Base-by-base conservation (phyloP, 1,140 invertebrate genomes). In the Gerris buenoi region DNA sequence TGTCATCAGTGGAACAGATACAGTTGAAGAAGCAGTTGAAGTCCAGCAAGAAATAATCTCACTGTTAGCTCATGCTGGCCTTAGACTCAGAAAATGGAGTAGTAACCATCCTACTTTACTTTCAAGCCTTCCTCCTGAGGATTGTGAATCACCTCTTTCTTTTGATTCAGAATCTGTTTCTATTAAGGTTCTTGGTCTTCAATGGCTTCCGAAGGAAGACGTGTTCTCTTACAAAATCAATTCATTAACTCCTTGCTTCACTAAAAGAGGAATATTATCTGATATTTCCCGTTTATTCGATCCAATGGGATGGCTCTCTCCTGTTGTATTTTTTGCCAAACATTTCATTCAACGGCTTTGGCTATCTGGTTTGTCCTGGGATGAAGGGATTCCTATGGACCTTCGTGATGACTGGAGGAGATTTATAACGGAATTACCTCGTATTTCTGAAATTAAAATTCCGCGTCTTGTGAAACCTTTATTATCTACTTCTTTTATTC, bases 201-300 rank as follows among this genome's bases (percentile, higher is more conserved):
- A 65, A 14, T 72, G 66, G 65, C 33, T 60, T 46, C 69, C 70
- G 58, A 70, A 72, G n/a, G n/a, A n/a, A n/a, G n/a, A n/a, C n/a
- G n/a, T n/a, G n/a, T n/a, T n/a, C n/a, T n/a, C n/a, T n/a, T n/a
- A n/a, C n/a, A n/a, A n/a, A n/a, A n/a, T n/a, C n/a, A n/a, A n/a
- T n/a, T n/a, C n/a, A n/a, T n/a, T n/a, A n/a, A n/a, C n/a, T n/a
- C n/a, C n/a, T n/a, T n/a, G n/a, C n/a, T n/a, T n/a, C n/a, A n/a
- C n/a, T 27, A 74, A 74, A 60, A 29, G 72, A 29, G 27, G 10
- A 15, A 63, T 74, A 29, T 65, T 73, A 46, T 66, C 72, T 14
- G 67, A 46, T 23, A 70, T 64, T 25, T 71, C 65, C 56, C 69
- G 68, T 61, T 70, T 74, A 27, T 75, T 74, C 67, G 73, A 76